Percentiles rank a stretch among this genome's conserved stretches.
phyloP scores from a whole-genome alignment of 2,888 invertebrate genomes.

The Hemithea aestivaria region DNA sequence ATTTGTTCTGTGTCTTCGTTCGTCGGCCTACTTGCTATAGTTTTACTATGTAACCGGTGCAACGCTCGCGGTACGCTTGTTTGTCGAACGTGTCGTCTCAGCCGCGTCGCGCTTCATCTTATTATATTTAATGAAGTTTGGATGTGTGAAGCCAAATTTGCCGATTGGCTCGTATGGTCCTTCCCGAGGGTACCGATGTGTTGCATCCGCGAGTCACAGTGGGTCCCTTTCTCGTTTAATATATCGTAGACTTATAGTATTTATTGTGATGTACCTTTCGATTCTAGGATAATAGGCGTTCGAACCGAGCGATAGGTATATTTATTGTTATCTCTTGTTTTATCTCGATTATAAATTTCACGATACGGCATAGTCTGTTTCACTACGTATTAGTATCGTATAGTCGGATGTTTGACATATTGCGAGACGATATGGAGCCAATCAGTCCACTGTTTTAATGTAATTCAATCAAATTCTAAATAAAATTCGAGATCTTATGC shows the following conservation, averaged over 20 bases:
- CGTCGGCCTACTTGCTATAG: too few relatives aligned
- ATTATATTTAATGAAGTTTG: too few relatives aligned
- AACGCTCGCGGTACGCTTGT: too few relatives aligned
- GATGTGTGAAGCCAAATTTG: too few relatives aligned
- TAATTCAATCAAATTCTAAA: slow-evolving; percentile 59
- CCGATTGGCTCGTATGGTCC: too few relatives aligned
- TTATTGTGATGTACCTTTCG: slow-evolving; percentile 71
- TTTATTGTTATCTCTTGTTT: slow-evolving; percentile 38
- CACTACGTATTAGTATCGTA: slow-evolving; percentile 25
- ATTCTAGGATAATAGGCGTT: slow-evolving; percentile 48
- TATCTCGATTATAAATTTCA: slow-evolving; percentile 30
- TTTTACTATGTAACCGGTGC: too few relatives aligned
- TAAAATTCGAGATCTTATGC: slow-evolving; percentile 55
- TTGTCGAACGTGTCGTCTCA: too few relatives aligned
- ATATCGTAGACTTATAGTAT: slow-evolving; percentile 50
- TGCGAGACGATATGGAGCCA: slow-evolving; percentile 46
- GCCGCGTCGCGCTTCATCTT: too few relatives aligned
- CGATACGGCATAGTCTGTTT: slow-evolving; percentile 21
- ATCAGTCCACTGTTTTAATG: slow-evolving; percentile 40
- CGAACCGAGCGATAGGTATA: slow-evolving; percentile 41
- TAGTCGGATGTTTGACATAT: slow-evolving; percentile 47
- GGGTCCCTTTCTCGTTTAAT: too few relatives aligned
- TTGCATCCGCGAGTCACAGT: too few relatives aligned
- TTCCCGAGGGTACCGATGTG: too few relatives aligned
- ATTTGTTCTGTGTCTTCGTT: too few relatives aligned